Base-by-base conservation (phyloP, 2,888 invertebrate genomes). In the Drosophila quasianomalipes region DNA sequence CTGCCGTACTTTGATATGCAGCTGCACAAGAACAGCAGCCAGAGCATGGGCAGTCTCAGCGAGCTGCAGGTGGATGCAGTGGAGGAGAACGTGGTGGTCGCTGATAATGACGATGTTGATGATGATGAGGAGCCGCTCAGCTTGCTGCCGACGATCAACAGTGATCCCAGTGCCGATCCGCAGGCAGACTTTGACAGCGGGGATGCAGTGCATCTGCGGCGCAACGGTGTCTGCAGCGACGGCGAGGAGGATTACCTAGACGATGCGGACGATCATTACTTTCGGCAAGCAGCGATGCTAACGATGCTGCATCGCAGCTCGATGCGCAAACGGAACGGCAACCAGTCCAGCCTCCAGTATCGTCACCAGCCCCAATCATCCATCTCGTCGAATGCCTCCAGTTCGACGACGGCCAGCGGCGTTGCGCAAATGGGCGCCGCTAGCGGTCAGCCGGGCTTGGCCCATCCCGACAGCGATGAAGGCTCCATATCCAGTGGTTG, bases 401-500 rank as follows among this genome's bases (percentile, higher is more conserved):
- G 77, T 31, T 91, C 91, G 14, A 91, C 84, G 37, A 78, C 82
- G 33, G 84, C 79, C 53, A 85, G 85, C 59, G 83, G 80, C 22
- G 76, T 70, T 26, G 79, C 64, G n/a, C 78, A 68, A n/a, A 55
- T 54, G 0, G 72, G 74, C 49, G 76, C 62, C 1, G 61, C 77
- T 14, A 66, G 33, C n/a, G 66, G 65, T 4, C 82, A 67, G 22
- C 81, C 68, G 74, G 79, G 81, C 47, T 77, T 91, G 60, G 76
- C 79, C 30, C 85, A 87, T 59, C 93, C 95, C 79, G 96, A 96
- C 89, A 95, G 96, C 93, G 96, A 96, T 94, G 96, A 96, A 90
- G 96, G 96, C 80, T 96, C 96, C 60, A 95, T 97, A 91, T 97
- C 97, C 77, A 97, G 96, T 89, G 97, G 97, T 81, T 97, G 97